These are phyloP conservation scores for Piprites chloris DNA, from an alignment of 2,113 vertebrate genomes.

Conservation along the genomic window DNA sequence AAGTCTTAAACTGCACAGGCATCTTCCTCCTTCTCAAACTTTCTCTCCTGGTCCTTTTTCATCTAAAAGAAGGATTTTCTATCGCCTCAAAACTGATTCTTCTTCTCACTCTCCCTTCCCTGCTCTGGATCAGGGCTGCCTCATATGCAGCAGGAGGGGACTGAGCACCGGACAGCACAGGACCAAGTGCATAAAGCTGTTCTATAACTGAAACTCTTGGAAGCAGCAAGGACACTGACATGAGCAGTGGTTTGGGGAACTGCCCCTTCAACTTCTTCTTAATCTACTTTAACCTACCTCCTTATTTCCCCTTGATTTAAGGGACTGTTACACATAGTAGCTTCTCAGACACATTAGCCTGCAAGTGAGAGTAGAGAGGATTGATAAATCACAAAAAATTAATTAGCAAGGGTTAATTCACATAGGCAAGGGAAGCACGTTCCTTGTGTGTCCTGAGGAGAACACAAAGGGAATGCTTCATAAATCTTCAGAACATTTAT, in stretches of 20 bases:
- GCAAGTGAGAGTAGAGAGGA: not conserved
- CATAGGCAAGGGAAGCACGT: not conserved
- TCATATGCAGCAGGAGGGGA: not conserved
- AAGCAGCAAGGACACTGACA: not conserved
- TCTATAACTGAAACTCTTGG: fast-evolving
- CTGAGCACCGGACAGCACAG: fast-evolving
- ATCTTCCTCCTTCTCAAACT: not conserved
- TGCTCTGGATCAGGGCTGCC: fast-evolving
- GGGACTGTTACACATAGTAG: not conserved
- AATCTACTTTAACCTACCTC: slow-evolving; percentile 1
- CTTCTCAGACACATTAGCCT: slow-evolving; percentile 34
- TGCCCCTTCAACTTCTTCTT: not conserved
- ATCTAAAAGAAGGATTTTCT: not conserved
- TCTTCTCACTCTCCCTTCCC: not conserved
- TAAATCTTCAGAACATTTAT: not conserved
- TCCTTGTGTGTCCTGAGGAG: not conserved
- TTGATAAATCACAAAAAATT: slow-evolving; percentile 55
- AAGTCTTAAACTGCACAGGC: not conserved
- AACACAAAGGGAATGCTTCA: not conserved
- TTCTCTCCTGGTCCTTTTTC: not conserved
- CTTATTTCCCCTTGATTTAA: slow-evolving; percentile 35
- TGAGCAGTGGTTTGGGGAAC: not conserved
- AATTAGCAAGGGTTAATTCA: slow-evolving; percentile 30
- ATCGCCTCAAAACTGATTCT: no score
- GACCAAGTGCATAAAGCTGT: not conserved